A percentile compares a stretch with the other conserved stretches of the same genome.
phyloP scores from a whole-genome alignment of 1,140 invertebrate genomes.

The Hesperophylax magnus region DNA sequence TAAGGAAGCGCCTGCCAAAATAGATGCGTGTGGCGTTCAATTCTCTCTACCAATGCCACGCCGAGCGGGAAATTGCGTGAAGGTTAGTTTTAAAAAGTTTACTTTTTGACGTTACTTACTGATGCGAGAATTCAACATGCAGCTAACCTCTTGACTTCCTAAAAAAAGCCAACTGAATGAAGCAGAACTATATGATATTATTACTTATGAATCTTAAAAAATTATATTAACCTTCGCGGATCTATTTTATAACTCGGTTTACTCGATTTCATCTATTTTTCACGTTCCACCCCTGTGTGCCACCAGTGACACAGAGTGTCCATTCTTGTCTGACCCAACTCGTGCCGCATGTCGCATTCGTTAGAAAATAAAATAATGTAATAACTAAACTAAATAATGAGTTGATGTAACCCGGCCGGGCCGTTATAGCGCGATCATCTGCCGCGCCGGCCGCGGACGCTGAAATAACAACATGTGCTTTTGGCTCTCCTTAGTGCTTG shows the following conservation, averaged over 20 bases:
- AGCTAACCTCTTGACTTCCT: too few species aligned
- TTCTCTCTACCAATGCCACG: background rate
- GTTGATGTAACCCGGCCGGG: background rate
- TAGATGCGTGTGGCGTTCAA: background rate
- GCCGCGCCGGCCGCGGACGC: background rate
- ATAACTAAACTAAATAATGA: conserved; percentile 12
- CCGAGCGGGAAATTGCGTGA: too few species aligned
- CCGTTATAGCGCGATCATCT: background rate
- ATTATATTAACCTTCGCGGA: too few species aligned
- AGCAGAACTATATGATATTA: too few species aligned
- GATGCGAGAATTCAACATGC: too few species aligned
- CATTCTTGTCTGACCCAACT: conserved; percentile 23
- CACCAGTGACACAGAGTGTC: conserved; percentile 1
- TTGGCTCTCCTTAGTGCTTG: too few species aligned
- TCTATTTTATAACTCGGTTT: background rate
- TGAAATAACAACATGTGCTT: background rate
- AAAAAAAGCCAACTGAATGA: too few species aligned
- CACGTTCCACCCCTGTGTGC: background rate
- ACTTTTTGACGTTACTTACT: too few species aligned
- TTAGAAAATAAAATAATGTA: conserved; percentile 12
- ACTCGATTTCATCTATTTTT: background rate
- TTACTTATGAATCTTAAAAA: too few species aligned
- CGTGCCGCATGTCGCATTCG: conserved; percentile 17
- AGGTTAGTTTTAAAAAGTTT: too few species aligned
- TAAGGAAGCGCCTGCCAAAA: background rate